phyloP scores from a whole-genome alignment of 2,797 vertebrate species.

The Hyperoplus lanceolatus region DNA sequence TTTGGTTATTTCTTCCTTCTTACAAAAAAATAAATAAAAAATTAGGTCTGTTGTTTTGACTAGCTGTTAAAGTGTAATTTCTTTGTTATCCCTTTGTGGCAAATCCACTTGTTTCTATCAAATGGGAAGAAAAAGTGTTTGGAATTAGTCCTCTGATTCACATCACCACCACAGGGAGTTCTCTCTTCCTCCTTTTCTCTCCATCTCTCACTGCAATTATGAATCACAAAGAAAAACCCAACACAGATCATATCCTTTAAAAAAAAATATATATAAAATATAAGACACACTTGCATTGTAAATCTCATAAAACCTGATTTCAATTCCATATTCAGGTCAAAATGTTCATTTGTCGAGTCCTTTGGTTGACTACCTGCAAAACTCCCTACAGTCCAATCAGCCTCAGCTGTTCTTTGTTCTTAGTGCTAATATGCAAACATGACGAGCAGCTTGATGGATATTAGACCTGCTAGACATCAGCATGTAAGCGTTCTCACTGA shows the following conservation, averaged over 20 bases:
- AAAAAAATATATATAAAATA: neutral
- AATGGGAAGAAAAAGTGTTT: neutral
- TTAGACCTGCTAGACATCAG: neutral
- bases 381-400: neutral
- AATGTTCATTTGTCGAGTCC: neutral
- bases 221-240: neutral
- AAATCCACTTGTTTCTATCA: neutral
- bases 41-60: no score
- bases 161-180: no score
- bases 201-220: neutral
- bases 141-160: neutral
- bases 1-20: no score
- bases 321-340: neutral
- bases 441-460: neutral
- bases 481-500: neutral
- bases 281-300: neutral
- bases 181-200: neutral
- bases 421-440: neutral
- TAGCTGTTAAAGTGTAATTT: no score
- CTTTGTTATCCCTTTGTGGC: no score
- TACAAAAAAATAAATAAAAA: no score
- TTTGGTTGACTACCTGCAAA: neutral
- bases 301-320: neutral
- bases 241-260: no score
- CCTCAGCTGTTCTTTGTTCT: neutral